phyloP scores from a whole-genome alignment of 2,888 invertebrate species.

The Margaritifera margaritifera region DNA sequence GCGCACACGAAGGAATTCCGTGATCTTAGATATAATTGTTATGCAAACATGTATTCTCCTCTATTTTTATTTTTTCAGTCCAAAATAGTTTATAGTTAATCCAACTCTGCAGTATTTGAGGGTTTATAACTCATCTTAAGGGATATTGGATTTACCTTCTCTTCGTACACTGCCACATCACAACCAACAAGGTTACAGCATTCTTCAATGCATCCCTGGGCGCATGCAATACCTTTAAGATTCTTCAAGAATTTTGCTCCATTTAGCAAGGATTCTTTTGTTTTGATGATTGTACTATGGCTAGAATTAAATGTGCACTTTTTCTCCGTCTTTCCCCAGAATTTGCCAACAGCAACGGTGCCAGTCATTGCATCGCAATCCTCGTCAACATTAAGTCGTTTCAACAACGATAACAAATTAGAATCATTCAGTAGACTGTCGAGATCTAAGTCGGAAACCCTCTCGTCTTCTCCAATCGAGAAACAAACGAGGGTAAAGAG shows the following conservation, averaged over 20 bases:
- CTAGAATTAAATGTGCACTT: conserved; percentile 32
- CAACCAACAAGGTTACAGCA: conserved; percentile 54
- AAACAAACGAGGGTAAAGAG: background rate
- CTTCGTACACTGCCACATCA: conserved; percentile 57
- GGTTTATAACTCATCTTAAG: background rate
- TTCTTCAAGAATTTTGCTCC: conserved; percentile 51
- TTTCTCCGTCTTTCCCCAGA: conserved; percentile 14
- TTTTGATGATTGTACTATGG: conserved; percentile 49
- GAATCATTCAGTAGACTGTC: conserved; percentile 41
- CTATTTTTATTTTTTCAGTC: too few relatives aligned
- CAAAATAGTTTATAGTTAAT: background rate
- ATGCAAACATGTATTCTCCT: too few relatives aligned
- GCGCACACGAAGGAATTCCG: too few relatives aligned
- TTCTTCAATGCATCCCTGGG: conserved; percentile 42
- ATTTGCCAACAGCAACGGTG: background rate
- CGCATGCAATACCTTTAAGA: conserved; percentile 28
- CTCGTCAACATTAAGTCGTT: conserved; percentile 31
- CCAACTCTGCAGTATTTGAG: too few relatives aligned
- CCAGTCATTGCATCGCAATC: conserved; percentile 1
- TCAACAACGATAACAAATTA: conserved; percentile 32
- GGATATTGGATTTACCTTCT: conserved; percentile 44
- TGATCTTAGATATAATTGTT: too few relatives aligned
- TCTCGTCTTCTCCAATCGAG: conserved; percentile 3
- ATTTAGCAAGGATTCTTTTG: conserved; percentile 44
- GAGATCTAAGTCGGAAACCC: conserved; percentile 13